Percentiles rank a stretch among this genome's conserved stretches.
phyloP scores from a whole-genome alignment of 2,888 invertebrate species.

The Cryptocephalus moraei region DNA sequence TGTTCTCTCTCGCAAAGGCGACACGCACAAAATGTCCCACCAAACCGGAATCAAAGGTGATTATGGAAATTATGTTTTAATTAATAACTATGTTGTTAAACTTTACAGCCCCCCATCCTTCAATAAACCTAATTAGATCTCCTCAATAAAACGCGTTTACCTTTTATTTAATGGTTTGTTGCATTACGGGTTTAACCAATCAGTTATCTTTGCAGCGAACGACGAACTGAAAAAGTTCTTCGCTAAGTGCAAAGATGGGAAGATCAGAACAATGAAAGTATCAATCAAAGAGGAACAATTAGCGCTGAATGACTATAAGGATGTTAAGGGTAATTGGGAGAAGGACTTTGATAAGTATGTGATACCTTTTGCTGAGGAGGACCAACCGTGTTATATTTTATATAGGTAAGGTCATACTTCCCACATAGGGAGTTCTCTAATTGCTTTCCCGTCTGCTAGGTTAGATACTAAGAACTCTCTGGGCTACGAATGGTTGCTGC shows the following conservation, averaged over 20 bases:
- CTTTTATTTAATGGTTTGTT: constrained; percentile 3
- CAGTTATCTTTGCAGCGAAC: constrained; percentile 55
- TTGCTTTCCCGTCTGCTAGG: constrained; percentile 33
- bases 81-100: constrained; percentile 1
- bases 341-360: constrained; percentile 74
- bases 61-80: constrained; percentile 24
- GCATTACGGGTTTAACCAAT: constrained; percentile 3
- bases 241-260: constrained; percentile 72
- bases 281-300: constrained; percentile 81
- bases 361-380: constrained; percentile 58
- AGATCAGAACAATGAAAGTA: constrained; percentile 70
- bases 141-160: constrained; percentile 4
- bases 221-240: constrained; percentile 71
- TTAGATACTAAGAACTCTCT: constrained; percentile 67
- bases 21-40: constrained; percentile 59
- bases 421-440: neutral
- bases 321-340: constrained; percentile 69
- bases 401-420: constrained; percentile 49
- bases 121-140: neutral
- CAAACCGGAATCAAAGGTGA: constrained; percentile 85
- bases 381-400: constrained; percentile 84
- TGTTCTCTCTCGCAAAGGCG: too few relatives aligned
- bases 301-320: constrained; percentile 51
- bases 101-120: neutral
- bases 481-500: constrained; percentile 85